Percentiles rank a stretch among this genome's conserved stretches.
These are phyloP conservation scores for Gari tellinella DNA, from an alignment of 2,888 invertebrate species.

Conservation along the genomic window DNA sequence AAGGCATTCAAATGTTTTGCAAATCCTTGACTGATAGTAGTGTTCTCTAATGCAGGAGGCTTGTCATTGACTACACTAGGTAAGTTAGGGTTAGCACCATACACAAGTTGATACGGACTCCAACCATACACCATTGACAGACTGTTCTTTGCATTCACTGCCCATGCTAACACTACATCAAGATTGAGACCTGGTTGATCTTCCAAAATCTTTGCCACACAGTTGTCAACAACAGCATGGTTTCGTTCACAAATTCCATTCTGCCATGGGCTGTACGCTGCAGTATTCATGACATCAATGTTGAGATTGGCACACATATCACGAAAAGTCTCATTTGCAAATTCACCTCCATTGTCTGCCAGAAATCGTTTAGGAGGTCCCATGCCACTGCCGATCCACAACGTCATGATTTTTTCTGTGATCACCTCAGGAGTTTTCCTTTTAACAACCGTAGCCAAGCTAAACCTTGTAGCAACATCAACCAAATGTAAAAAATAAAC, in stretches of 20 bases:
- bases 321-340: slow-evolving; percentile 46
- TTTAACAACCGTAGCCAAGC: slow-evolving; percentile 35
- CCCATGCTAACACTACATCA: slow-evolving; percentile 35
- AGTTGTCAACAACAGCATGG: slow-evolving; percentile 42
- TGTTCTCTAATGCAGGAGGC: slow-evolving; percentile 38
- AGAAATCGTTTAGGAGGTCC: slow-evolving; percentile 29
- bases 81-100: slow-evolving; percentile 47
- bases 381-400: slow-evolving; percentile 40
- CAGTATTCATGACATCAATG: slow-evolving; percentile 38
- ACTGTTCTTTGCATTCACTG: slow-evolving; percentile 46
- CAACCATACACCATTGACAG: slow-evolving; percentile 41
- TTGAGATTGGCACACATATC: slow-evolving; percentile 48
- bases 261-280: slow-evolving; percentile 46
- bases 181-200: slow-evolving; percentile 28
- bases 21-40: slow-evolving; percentile 36
- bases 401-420: slow-evolving; percentile 32
- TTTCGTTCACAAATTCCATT: slow-evolving; percentile 45
- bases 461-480: slow-evolving; percentile 46
- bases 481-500: slow-evolving; percentile 38
- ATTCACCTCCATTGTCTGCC: slow-evolving; percentile 45
- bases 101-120: slow-evolving; percentile 49
- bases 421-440: slow-evolving; percentile 33
- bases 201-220: slow-evolving; percentile 37
- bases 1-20: slow-evolving; percentile 49
- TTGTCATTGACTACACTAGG: slow-evolving; percentile 24